Percentiles rank a stretch among this genome's conserved stretches.
These are phyloP conservation scores for Mesorhabditis belari DNA, from an alignment of 2,888 invertebrate species.

Conservation along the genomic window DNA sequence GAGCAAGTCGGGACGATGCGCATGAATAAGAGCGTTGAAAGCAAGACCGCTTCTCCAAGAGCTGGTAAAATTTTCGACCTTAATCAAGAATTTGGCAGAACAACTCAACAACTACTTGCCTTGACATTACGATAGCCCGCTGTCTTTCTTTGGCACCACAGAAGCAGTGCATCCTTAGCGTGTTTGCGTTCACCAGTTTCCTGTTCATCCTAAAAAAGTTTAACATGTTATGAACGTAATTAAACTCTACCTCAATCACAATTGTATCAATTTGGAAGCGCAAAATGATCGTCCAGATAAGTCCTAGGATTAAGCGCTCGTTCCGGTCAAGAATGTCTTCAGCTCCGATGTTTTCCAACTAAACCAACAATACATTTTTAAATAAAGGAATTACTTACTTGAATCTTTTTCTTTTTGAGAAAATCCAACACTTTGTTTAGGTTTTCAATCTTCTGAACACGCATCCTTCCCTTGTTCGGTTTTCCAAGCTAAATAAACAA, in stretches of 20 bases:
- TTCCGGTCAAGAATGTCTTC: slow-evolving; percentile 98
- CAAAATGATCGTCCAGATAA: slow-evolving; percentile 98
- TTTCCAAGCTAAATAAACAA: neutral
- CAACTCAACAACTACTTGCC: slow-evolving; percentile 13
- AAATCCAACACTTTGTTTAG: slow-evolving; percentile 71
- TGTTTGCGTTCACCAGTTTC: slow-evolving; percentile 95
- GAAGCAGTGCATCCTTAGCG: slow-evolving; percentile 90
- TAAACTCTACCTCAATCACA: slow-evolving; percentile 75
- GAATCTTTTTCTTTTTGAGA: slow-evolving; percentile 50
- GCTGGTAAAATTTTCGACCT: slow-evolving; percentile 60
- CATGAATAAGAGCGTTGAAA: slow-evolving; percentile 95
- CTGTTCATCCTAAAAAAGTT: slow-evolving; percentile 71
- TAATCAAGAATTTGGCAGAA: neutral
- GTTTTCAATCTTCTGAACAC: slow-evolving; percentile 98
- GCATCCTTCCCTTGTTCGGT: slow-evolving; percentile 65
- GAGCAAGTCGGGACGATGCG: slow-evolving; percentile 86
- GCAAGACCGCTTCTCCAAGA: slow-evolving; percentile 94
- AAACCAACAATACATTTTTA: slow-evolving; percentile 45
- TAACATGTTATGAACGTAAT: neutral
- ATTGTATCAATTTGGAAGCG: slow-evolving; percentile 98
- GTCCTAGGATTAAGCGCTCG: slow-evolving; percentile 86
- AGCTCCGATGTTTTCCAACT: slow-evolving; percentile 94
- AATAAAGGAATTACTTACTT: slow-evolving; percentile 13
- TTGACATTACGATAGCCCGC: slow-evolving; percentile 69
- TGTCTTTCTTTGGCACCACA: slow-evolving; percentile 98